These are phyloP conservation scores for Bombus pyrosoma DNA, from an alignment of 1,140 invertebrate species.

Conservation along the genomic window DNA sequence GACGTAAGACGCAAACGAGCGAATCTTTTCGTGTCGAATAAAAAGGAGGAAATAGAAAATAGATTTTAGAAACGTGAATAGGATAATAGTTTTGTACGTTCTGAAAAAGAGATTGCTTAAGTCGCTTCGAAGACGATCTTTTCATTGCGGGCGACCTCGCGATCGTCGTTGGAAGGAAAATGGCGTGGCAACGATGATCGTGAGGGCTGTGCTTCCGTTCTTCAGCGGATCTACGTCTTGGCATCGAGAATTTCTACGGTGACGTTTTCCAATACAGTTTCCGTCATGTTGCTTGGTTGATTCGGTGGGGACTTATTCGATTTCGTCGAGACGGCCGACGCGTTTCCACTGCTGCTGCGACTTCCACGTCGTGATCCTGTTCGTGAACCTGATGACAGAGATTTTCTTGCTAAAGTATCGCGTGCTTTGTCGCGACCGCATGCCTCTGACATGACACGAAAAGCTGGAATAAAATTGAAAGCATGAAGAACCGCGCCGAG, in stretches of 20 bases:
- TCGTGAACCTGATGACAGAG: constrained; percentile 85
- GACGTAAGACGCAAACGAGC: neutral
- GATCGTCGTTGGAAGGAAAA: constrained; percentile 3
- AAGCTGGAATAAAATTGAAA: constrained; percentile 61
- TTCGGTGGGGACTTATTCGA: constrained; percentile 82
- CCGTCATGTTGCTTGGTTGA: constrained; percentile 74
- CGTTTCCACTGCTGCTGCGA: constrained; percentile 85
- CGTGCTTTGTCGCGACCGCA: constrained; percentile 61
- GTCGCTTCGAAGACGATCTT: neutral
- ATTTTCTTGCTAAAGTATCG: constrained; percentile 76
- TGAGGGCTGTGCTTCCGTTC: neutral
- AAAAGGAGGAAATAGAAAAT: neutral
- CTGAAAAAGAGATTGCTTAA: constrained; percentile 5
- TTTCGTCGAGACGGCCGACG: constrained; percentile 84
- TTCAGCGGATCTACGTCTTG: constrained; percentile 74
- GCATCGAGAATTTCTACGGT: constrained; percentile 84
- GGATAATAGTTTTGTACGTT: neutral
- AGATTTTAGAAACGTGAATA: neutral
- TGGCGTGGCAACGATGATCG: constrained; percentile 6
- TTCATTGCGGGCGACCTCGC: neutral
- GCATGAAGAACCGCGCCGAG: constrained; percentile 58
- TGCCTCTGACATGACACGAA: constrained; percentile 57
- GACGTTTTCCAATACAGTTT: constrained; percentile 83
- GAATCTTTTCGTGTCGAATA: neutral
- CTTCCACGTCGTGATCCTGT: constrained; percentile 87